Evolutionary conservation across 1,140 invertebrate species (phyloP).

Genomic region (Aphidius gifuensis): DNA sequence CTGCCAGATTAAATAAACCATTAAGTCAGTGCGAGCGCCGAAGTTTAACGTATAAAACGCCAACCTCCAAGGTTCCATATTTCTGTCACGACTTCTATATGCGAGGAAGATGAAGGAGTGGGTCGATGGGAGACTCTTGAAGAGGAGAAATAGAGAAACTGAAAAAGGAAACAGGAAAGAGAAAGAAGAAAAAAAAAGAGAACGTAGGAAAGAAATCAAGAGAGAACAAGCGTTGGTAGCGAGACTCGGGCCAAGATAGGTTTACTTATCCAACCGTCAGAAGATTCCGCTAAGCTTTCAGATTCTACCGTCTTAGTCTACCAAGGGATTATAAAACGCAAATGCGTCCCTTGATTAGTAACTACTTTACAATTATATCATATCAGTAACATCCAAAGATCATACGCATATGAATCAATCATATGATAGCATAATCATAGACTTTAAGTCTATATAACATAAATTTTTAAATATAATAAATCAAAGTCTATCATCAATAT

Average conservation of each 20-base stretch:
- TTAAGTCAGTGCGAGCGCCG: slow-evolving; percentile 42
- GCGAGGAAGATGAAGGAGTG: background rate
- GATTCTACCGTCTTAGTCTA: slow-evolving; percentile 52
- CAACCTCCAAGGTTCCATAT: slow-evolving; percentile 4
- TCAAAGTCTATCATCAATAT: too few relatives aligned
- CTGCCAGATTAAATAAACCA: slow-evolving; percentile 52
- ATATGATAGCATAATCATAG: too few relatives aligned
- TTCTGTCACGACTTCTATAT: slow-evolving; percentile 17
- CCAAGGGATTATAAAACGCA: slow-evolving; percentile 54
- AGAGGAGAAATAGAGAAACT: background rate
- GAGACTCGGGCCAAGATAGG: slow-evolving; percentile 36
- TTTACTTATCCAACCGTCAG: slow-evolving; percentile 48
- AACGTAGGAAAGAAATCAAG: background rate
- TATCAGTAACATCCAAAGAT: too few relatives aligned
- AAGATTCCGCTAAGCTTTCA: slow-evolving; percentile 54
- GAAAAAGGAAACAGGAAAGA: slow-evolving; percentile 8
- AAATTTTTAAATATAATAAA: too few relatives aligned
- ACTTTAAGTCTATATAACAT: too few relatives aligned
- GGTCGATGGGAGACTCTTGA: too few relatives aligned
- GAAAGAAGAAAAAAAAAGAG: slow-evolving; percentile 12
- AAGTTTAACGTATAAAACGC: slow-evolving; percentile 33
- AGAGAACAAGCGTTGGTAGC: slow-evolving; percentile 19
- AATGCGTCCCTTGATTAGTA: slow-evolving; percentile 55
- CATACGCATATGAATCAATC: too few relatives aligned
- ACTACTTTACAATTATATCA: slow-evolving; percentile 51